These are phyloP conservation scores for Planococcus citri DNA, from an alignment of 1,140 invertebrate species.

Conservation along the genomic window DNA sequence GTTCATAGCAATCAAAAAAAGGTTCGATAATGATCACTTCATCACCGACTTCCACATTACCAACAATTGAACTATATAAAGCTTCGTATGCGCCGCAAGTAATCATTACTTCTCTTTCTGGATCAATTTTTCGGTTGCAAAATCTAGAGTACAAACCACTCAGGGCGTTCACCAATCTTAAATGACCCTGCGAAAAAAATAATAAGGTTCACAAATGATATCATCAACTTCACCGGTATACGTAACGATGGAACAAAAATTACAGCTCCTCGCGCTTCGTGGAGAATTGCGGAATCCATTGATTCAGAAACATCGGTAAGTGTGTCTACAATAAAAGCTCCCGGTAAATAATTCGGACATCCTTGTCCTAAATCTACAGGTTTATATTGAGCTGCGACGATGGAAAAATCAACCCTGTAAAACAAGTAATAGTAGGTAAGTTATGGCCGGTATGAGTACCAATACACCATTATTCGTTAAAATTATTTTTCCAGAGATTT, in stretches of 20 bases:
- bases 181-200: constrained; percentile 47
- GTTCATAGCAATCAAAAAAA: constrained; percentile 95
- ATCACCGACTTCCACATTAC: constrained; percentile 68
- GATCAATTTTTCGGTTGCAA: constrained; percentile 57
- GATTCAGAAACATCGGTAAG: constrained; percentile 51
- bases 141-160: constrained; percentile 73
- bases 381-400: constrained; percentile 72
- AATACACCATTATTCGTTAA: no score
- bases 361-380: constrained; percentile 94
- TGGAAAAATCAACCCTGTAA: constrained; percentile 87
- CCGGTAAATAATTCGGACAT: constrained; percentile 81
- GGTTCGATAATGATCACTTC: constrained; percentile 97
- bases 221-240: no score
- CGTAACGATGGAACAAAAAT: constrained; percentile 31
- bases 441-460: no score
- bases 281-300: constrained; percentile 67
- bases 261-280: constrained; percentile 83
- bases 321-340: constrained; percentile 52
- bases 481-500: no score
- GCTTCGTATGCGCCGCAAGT: constrained; percentile 87
- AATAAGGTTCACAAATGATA: no score
- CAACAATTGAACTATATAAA: constrained; percentile 66
- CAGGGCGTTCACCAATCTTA: constrained; percentile 70
- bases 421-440: constrained; percentile 21
- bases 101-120: constrained; percentile 72